Base-by-base conservation (phyloP, 2,797 vertebrate species). In the Falco cherrug region DNA sequence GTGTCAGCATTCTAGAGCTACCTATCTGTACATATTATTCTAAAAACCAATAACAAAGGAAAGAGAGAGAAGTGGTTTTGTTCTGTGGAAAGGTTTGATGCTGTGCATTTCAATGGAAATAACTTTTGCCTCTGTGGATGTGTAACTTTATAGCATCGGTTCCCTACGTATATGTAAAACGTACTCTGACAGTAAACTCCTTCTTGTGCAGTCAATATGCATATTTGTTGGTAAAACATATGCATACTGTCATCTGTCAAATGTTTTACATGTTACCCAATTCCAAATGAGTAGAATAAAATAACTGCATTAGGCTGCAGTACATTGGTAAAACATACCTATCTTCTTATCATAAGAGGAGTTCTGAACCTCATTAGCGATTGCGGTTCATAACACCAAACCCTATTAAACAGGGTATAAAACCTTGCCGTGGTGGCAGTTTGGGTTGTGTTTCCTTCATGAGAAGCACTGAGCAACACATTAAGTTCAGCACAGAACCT, bases 171-270 rank as follows among this genome's bases (percentile, higher is more conserved):
- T 56, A 89, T 43, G 92, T 88, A 96, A 95, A 96, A 88, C 0
- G 4, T 83, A 83, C 87, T 95, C 93, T 87, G 82, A 50, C 18
- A 41, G 63, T 78, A 94, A 87, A 84, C 24, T 29, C 43, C 63
- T 89, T 69, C 48, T 91, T 60, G 41, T 74, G 73, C 63, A 96
- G 73, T 69, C 84, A 91, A 79, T 93, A 90, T 84, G 69, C 94
- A 82, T 91, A 89, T 88, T 95, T 95, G 90, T 94, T 96, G 82
- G 73, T 73, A 91, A 93, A 95, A 91, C 84, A 82, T 89, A 83
- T 35, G 56, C 85, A 84, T 21, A 21, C 84, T 87, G 71, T 96
- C 92, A 86, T 92, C 93, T 94, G 65, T 91, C 84, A 47, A 89
- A 90, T 81, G 51, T 89, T 91, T 91, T 92, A 81, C 73, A 33